A percentile compares a stretch with the other conserved stretches of the same genome.
Conservation (phyloP, 2,797 vertebrate genomes). For the Petrocephalus schoutedeni region DNA sequence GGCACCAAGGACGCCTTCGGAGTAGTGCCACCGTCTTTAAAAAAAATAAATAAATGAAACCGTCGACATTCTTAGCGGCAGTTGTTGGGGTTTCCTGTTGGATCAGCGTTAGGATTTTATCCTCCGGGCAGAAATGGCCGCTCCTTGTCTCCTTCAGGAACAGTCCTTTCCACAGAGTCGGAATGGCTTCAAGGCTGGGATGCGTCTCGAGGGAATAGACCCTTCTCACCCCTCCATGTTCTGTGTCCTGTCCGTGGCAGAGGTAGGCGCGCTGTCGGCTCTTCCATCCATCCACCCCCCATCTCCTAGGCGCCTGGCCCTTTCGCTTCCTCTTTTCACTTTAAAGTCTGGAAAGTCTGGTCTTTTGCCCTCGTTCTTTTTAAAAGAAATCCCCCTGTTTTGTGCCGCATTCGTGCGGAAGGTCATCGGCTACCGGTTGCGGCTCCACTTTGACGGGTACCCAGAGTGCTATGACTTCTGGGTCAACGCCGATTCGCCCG, state of each 20-base stretch:
- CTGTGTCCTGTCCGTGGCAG: slow-evolving; percentile 67
- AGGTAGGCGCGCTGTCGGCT: slow-evolving; percentile 50
- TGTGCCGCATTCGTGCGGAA: slow-evolving; percentile 33
- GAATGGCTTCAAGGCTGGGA: slow-evolving; percentile 65
- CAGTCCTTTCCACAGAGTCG: slow-evolving; percentile 57
- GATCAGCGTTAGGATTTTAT: not conserved
- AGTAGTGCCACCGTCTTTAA: not conserved
- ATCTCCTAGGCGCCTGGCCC: not conserved
- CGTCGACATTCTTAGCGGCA: not conserved
- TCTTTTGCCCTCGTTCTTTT: not conserved
- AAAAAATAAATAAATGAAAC: not conserved
- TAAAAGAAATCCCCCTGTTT: too few relatives aligned
- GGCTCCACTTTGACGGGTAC: slow-evolving; percentile 79
- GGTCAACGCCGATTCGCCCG: slow-evolving; percentile 76
- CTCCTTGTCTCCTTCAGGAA: slow-evolving; percentile 39
- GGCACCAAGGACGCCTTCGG: not conserved
- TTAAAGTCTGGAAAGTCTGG: not conserved
- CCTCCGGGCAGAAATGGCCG: not conserved
- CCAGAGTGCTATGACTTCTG: slow-evolving; percentile 84
- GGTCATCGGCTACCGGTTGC: slow-evolving; percentile 75
- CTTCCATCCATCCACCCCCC: not conserved
- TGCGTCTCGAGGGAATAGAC: slow-evolving; percentile 70
- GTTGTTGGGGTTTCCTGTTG: not conserved
- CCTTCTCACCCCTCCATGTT: slow-evolving; percentile 68
- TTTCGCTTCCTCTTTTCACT: not conserved